These are phyloP conservation scores for Mycalesis mineus DNA, from an alignment of 2,888 invertebrate species.

Conservation along the genomic window DNA sequence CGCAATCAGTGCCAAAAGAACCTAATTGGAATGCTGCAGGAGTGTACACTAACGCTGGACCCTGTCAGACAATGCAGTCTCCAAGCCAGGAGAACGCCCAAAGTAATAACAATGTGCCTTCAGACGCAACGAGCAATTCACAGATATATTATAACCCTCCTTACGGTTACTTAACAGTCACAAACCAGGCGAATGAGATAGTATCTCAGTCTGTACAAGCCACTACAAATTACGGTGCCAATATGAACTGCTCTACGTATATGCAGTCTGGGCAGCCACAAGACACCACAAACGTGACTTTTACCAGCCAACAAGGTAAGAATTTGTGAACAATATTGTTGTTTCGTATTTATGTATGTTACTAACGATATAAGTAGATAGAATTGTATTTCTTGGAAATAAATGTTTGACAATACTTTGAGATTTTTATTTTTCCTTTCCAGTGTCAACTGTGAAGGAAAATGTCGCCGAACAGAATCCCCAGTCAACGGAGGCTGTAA, in stretches of 20 bases:
- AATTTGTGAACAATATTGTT: slow-evolving; percentile 30
- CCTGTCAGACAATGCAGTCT: slow-evolving; percentile 66
- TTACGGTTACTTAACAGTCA: slow-evolving; percentile 66
- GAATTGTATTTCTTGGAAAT: slow-evolving; percentile 36
- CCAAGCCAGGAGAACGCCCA: slow-evolving; percentile 50
- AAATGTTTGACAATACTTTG: slow-evolving; percentile 43
- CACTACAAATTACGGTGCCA: slow-evolving; percentile 55
- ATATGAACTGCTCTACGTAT: slow-evolving; percentile 60
- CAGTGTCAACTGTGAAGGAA: slow-evolving; percentile 61
- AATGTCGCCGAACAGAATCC: slow-evolving; percentile 33
- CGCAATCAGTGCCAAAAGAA: slow-evolving; percentile 44
- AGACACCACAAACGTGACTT: slow-evolving; percentile 52
- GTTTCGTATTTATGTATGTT: slow-evolving; percentile 3
- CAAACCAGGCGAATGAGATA: slow-evolving; percentile 48
- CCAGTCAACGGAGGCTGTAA: slow-evolving; percentile 31
- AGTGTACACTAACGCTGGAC: slow-evolving; percentile 71
- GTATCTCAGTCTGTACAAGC: slow-evolving; percentile 39
- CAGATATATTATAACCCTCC: slow-evolving; percentile 68
- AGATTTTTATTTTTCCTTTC: slow-evolving; percentile 56
- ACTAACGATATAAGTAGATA: slow-evolving; percentile 15
- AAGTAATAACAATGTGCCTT: slow-evolving; percentile 25
- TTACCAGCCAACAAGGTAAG: slow-evolving; percentile 65
- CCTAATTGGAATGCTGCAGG: slow-evolving; percentile 50
- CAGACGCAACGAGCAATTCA: slow-evolving; percentile 38
- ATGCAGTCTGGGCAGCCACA: slow-evolving; percentile 56